Evolutionary conservation across 2,797 vertebrate species (phyloP), one percentile per base, ranked within the genome.

Genomic region (Pelobates cultripes): DNA sequence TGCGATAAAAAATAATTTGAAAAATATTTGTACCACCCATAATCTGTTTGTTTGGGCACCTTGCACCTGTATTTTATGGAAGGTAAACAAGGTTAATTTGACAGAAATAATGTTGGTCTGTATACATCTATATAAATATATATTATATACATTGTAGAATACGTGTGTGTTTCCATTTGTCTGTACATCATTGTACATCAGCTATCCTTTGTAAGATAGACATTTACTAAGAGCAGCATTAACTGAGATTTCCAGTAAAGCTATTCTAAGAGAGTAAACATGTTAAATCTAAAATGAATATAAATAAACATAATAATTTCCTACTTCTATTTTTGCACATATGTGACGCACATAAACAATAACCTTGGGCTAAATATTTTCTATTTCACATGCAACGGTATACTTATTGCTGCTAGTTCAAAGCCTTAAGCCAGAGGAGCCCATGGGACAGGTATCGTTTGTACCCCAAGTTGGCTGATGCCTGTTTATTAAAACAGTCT

Each of bases 291-390:
- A 82, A 7, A 43, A 67, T 53, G 15, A 57, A 72, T 63, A 72
- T 82, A 77, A 82, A 73, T 77, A 42, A 81, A 70, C 60, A 70
- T 41, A 70, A 15, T 75, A 82, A 67, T 73, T 72, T 43, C n/a
- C 44, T 71, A 82, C 47, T 17, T 9, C 15, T 53, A 81, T 42
- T 57, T 64, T 55, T 76, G 69, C 57, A 76, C 43, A 79, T 14
- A 61, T 61, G 43, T 63, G 17, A 17, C 44, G 64, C 43, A 77
- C 44, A 72, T 8, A 7, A 47, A 70, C 64, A 57, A 13, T 6
- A 6, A 61, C 66, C 51, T 61, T 43, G 44, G 73, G 63, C 17
- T 64, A 40, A 28, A 40, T 41, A 14, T 13, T 44, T 12, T 75
- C 43, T 12, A 71, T 43, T 6, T 4, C 60, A 67, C 42, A 44